A percentile compares a stretch with the other conserved stretches of the same genome.
Evolutionary conservation across 2,888 invertebrate species (phyloP).

Genomic region (Dynastes tityus): DNA sequence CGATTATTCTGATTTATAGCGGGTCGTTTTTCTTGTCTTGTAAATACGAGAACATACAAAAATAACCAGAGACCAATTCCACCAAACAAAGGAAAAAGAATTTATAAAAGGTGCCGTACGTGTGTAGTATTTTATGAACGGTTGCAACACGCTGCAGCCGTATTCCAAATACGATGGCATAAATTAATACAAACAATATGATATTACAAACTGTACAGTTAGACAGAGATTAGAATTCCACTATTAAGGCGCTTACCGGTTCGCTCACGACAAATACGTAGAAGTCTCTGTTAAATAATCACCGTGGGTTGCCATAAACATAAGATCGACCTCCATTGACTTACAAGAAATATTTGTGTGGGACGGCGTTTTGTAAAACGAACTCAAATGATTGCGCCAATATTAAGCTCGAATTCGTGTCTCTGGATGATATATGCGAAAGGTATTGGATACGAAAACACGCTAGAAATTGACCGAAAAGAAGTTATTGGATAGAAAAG

Average conservation of each 20-base stretch:
- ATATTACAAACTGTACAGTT: constrained; percentile 47
- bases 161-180: constrained; percentile 34
- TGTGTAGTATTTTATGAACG: constrained; percentile 3
- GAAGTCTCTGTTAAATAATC: constrained; percentile 42
- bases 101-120: neutral
- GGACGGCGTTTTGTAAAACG: constrained; percentile 34
- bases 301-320: constrained; percentile 42
- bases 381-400: neutral
- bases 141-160: constrained; percentile 23
- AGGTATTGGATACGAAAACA: too few species aligned
- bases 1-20: neutral
- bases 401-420: constrained; percentile 7
- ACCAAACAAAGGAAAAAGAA: constrained; percentile 5
- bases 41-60: neutral
- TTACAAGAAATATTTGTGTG: constrained; percentile 43
- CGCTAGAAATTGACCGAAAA: too few species aligned
- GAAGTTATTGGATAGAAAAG: too few species aligned
- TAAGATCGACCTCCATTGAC: constrained; percentile 45
- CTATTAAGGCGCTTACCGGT: constrained; percentile 41
- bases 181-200: constrained; percentile 43
- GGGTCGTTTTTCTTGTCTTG: neutral
- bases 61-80: neutral
- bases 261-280: constrained; percentile 41
- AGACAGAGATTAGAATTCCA: constrained; percentile 42
- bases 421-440: too few species aligned